These are phyloP conservation scores for Pangasianodon hypophthalmus DNA, from an alignment of 2,113 vertebrate species.

Conservation along the genomic window DNA sequence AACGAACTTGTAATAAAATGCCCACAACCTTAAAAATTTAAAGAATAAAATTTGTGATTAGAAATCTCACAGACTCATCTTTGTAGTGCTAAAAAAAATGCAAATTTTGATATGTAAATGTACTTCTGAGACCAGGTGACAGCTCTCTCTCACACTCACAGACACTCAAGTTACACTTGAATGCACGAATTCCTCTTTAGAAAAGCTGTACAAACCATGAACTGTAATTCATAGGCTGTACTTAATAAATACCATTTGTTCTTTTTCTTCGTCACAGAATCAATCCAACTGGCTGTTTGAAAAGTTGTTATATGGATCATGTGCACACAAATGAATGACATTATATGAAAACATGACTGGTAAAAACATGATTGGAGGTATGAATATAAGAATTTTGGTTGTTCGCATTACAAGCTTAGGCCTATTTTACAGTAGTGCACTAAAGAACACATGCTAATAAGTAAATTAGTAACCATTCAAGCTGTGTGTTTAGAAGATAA, in stretches of 20 bases:
- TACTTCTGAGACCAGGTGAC: not conserved
- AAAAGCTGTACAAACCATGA: not conserved
- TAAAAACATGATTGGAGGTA: not conserved
- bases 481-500: not conserved
- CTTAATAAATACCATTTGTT: slow-evolving; percentile 4
- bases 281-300: not conserved
- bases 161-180: slow-evolving; percentile 6
- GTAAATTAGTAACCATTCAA: not conserved
- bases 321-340: not conserved
- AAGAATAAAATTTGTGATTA: not conserved
- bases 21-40: not conserved
- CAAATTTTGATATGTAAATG: not conserved
- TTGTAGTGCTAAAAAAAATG: not conserved
- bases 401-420: not conserved
- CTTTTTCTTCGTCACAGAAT: too few relatives aligned
- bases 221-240: not conserved
- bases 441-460: not conserved
- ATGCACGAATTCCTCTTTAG: not conserved
- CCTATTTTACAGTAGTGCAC: not conserved
- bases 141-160: not conserved
- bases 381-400: not conserved
- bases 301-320: not conserved
- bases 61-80: not conserved
- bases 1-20: not conserved
- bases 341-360: not conserved